Conservation (phyloP, 2,888 invertebrate genomes). For the Dasysyrphus albostriatus region DNA sequence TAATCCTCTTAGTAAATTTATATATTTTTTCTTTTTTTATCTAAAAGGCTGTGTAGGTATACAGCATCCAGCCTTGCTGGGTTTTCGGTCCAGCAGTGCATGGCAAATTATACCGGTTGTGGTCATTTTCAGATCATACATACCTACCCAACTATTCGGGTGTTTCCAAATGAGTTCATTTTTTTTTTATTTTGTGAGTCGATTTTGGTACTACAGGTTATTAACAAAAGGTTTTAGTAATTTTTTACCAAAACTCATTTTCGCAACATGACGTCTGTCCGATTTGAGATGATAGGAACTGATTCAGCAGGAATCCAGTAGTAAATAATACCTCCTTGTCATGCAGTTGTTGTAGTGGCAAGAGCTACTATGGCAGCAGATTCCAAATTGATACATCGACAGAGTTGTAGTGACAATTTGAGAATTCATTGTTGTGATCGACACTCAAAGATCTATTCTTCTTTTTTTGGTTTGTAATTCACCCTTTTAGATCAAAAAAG, state of each 20-base stretch:
- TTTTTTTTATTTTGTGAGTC: conserved; percentile 18
- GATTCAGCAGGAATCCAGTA: conserved; percentile 16
- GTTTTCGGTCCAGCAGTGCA: conserved; percentile 43
- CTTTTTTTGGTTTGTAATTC: conserved; percentile 29
- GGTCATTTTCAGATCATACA: conserved; percentile 42
- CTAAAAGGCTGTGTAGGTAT: conserved; percentile 45
- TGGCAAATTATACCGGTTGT: conserved; percentile 71
- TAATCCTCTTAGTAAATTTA: conserved; percentile 69
- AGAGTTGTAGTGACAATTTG: conserved; percentile 32
- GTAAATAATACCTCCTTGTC: neutral
- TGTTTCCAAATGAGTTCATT: conserved; percentile 30
- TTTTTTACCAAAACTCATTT: conserved; percentile 51
- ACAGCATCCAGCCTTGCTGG: conserved; percentile 60
- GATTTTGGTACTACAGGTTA: conserved; percentile 56
- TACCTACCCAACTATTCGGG: neutral
- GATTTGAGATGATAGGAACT: conserved; percentile 22
- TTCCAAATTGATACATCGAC: conserved; percentile 41
- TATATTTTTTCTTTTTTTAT: conserved; percentile 34
- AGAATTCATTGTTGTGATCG: conserved; percentile 25
- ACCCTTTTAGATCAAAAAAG: conserved; percentile 40
- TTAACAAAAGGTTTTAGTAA: conserved; percentile 55
- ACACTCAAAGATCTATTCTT: neutral
- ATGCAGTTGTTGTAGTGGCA: conserved; percentile 14
- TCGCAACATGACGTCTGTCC: conserved; percentile 59
- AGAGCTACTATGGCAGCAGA: conserved; percentile 21